Evolutionary conservation across 53 echinoderm and acorn worm genomes (phyloP).

Genomic region (Arbacia lixula): DNA sequence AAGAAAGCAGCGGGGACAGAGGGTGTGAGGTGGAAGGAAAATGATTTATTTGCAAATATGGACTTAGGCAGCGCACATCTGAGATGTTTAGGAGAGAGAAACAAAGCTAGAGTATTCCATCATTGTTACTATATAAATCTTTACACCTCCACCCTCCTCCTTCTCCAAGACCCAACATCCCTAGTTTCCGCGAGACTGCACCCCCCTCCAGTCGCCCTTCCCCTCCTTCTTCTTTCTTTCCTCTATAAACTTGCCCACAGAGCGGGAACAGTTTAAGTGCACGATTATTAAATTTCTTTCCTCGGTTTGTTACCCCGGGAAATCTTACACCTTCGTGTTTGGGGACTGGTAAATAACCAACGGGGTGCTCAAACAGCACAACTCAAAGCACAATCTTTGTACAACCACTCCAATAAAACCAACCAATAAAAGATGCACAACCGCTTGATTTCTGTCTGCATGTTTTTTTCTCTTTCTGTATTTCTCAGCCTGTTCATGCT

Average conservation of each 20-base stretch:
- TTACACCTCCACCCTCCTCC: neutral
- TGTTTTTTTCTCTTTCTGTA: too few species aligned
- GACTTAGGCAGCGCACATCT: slow-evolving; percentile 27
- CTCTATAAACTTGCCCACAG: neutral
- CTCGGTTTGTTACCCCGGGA: slow-evolving; percentile 40
- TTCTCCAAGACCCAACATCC: neutral
- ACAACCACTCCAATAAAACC: slow-evolving; percentile 25
- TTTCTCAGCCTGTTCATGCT: too few species aligned
- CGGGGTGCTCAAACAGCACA: slow-evolving; percentile 26
- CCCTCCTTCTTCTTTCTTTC: neutral
- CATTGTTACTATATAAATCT: slow-evolving; percentile 41
- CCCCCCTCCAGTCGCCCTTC: neutral
- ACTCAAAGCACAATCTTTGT: slow-evolving; percentile 22
- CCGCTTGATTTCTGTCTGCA: slow-evolving; percentile 6
- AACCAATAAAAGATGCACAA: slow-evolving; percentile 15
- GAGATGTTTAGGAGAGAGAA: slow-evolving; percentile 1
- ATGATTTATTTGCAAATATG: slow-evolving; percentile 50
- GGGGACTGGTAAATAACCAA: slow-evolving; percentile 51
- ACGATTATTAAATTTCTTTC: slow-evolving; percentile 54
- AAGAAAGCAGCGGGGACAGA: neutral
- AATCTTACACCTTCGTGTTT: slow-evolving; percentile 46
- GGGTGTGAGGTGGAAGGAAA: neutral
- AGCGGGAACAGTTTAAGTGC: slow-evolving; percentile 52
- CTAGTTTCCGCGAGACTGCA: slow-evolving; percentile 6
- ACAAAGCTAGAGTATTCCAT: slow-evolving; percentile 1